Evolutionary conservation across 2,797 vertebrate species (phyloP).

Genomic region (Enteromius anoplus): DNA sequence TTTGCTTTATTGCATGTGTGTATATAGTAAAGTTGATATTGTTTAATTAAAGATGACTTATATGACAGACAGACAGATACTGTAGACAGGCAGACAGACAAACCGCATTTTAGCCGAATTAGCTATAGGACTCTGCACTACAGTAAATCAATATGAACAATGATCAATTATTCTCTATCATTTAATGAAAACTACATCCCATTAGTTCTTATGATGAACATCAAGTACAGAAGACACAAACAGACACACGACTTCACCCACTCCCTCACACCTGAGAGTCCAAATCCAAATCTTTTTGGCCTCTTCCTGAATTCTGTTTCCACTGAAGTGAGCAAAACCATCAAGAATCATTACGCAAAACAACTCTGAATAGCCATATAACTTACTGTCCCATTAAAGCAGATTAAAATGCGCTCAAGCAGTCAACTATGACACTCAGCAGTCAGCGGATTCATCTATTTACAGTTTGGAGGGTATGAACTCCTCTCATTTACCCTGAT

Average conservation of each 20-base stretch:
- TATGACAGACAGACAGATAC: too few species aligned
- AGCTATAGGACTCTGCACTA: not conserved
- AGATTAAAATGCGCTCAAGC: not conserved
- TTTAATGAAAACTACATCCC: not conserved
- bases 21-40: too few species aligned
- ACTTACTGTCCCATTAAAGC: constrained; percentile 18
- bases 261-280: not conserved
- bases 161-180: not conserved
- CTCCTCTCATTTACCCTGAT: constrained; percentile 1
- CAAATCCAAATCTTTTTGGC: not conserved
- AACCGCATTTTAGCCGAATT: not conserved
- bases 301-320: not conserved
- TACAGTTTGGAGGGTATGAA: constrained; percentile 5
- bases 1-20: too few species aligned
- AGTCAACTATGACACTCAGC: constrained; percentile 15
- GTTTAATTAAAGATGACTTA: too few species aligned
- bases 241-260: not conserved
- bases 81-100: too few species aligned
- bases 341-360: not conserved
- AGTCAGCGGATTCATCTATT: constrained; percentile 21
- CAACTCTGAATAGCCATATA: constrained; percentile 10
- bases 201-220: not conserved
- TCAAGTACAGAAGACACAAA: not conserved
- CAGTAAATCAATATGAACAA: not conserved
- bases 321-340: not conserved